Percentiles rank a stretch among this genome's conserved stretches.
Conservation (phyloP, 1,140 invertebrate genomes). For the Zaprionus camerounensis region DNA sequence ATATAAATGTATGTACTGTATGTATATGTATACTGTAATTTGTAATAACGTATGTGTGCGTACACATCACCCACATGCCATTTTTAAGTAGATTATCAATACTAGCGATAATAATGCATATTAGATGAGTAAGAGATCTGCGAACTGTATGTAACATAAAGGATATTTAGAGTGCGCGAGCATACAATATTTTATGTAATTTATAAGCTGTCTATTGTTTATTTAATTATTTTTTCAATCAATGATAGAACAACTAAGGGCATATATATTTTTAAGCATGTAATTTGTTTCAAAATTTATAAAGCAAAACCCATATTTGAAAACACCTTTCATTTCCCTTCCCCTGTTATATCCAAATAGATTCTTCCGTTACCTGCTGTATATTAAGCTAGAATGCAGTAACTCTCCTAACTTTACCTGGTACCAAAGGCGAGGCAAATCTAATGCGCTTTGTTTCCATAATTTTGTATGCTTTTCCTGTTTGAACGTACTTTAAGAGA, state of each 20-base stretch:
- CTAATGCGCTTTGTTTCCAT: conserved; percentile 23
- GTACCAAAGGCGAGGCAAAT: conserved; percentile 36
- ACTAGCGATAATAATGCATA: conserved; percentile 54
- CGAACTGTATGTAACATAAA: conserved; percentile 66
- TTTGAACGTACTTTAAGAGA: conserved; percentile 51
- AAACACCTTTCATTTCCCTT: conserved; percentile 31
- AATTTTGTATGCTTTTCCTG: conserved; percentile 39
- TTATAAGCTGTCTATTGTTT: conserved; percentile 70
- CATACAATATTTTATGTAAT: conserved; percentile 76
- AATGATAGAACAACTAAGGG: conserved; percentile 43
- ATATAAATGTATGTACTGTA: conserved; percentile 75
- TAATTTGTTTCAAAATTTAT: conserved; percentile 64
- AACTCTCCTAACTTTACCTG: background rate
- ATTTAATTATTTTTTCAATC: conserved; percentile 54
- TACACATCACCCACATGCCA: conserved; percentile 70
- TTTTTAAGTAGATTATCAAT: conserved; percentile 76
- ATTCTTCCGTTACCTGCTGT: conserved; percentile 23
- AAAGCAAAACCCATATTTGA: conserved; percentile 46
- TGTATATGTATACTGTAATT: conserved; percentile 73
- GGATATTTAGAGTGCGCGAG: conserved; percentile 41
- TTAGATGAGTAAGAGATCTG: conserved; percentile 61
- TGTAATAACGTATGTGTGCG: conserved; percentile 56
- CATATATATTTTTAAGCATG: conserved; percentile 52
- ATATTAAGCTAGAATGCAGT: conserved; percentile 31
- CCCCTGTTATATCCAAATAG: background rate